Evolutionary conservation across 2,113 vertebrate species (phyloP), one percentile per base, ranked within the genome.

Genomic region (Illadopsis cleaveri): DNA sequence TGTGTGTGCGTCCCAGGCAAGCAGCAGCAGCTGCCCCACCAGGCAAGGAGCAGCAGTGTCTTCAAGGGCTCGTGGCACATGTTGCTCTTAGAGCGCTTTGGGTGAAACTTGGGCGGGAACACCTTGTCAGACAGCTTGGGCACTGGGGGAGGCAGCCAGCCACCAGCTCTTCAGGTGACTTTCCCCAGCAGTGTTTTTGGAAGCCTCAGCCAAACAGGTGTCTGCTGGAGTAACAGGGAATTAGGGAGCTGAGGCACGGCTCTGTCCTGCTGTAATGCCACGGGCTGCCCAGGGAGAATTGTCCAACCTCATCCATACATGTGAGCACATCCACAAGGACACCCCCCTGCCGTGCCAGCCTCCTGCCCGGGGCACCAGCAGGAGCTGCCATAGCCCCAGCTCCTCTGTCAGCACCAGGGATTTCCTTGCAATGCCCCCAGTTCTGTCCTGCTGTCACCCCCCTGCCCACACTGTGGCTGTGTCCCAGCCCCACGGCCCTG

Each of bases 221-320:
- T 80, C 48, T 82, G 77, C 66, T 61, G 2, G 10, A 85, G 62
- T 10, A 58, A 30, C 33, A 33, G 11, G 37, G 58, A 53, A 50
- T 38, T 5, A 11, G 40, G 58, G 44, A 54, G 56, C 72, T 3
- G 4, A 53, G 73, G 56, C 56, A 86, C 16, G 21, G 51, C 45
- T 12, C 38, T 22, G 53, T 56, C 37, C 86, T 89, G 76, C 72
- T 88, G 35, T 10, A 60, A 84, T 21, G 69, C 70, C 79, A 60
- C 6, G 12, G 57, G 8, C 9, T 72, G 76, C 94, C 89, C 85
- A 40, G 62, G 87, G 93, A 96, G 53, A 30, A 58, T 38, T 87
- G 90, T 87, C 60, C 78, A 86, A 12, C 31, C 35, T 44, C 77
- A 94, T 82, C 70, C 31, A 1, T 13, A 6, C 13, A 10, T 0